A percentile compares a stretch with the other conserved stretches of the same genome.
These are phyloP conservation scores for Seriola dumerili DNA, from an alignment of 2,113 vertebrate genomes.

Conservation along the genomic window DNA sequence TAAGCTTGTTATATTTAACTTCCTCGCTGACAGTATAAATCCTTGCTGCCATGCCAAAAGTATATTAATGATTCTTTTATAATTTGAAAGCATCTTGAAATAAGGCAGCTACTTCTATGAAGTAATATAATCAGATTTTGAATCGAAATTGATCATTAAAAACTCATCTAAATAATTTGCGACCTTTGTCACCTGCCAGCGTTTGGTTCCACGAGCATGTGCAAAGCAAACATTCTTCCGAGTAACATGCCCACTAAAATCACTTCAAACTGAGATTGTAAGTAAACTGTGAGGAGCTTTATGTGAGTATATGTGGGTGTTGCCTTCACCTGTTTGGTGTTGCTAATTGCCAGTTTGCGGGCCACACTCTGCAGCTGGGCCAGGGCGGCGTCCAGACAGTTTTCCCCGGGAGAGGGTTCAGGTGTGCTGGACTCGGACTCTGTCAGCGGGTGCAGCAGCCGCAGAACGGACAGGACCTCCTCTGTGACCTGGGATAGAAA, in stretches of 20 bases:
- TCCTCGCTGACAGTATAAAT: not conserved
- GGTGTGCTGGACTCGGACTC: conserved; percentile 8
- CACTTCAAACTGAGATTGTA: not conserved
- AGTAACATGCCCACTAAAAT: conserved; percentile 13
- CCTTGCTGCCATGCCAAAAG: not conserved
- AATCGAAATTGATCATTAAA: not conserved
- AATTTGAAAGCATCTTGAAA: not conserved
- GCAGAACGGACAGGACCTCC: conserved; percentile 81
- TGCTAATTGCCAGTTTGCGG: conserved; percentile 74
- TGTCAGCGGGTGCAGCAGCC: conserved; percentile 79
- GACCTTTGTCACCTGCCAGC: not conserved
- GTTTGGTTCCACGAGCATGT: not conserved
- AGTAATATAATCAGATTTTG: not conserved
- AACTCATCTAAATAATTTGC: not conserved
- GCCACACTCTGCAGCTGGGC: conserved; percentile 77
- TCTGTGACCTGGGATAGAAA: conserved; percentile 76
- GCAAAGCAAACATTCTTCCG: conserved; percentile 33
- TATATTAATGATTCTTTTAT: not conserved
- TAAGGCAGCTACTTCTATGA: not conserved
- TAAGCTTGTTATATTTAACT: not conserved
- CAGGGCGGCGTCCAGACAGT: conserved; percentile 72
- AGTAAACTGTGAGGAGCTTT: not conserved
- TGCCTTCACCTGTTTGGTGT: conserved; percentile 71
- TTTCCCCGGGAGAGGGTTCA: not conserved
- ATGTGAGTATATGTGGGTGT: not conserved